Evolutionary conservation across 1,140 invertebrate species (phyloP).

Genomic region (Reticulitermes speratus): DNA sequence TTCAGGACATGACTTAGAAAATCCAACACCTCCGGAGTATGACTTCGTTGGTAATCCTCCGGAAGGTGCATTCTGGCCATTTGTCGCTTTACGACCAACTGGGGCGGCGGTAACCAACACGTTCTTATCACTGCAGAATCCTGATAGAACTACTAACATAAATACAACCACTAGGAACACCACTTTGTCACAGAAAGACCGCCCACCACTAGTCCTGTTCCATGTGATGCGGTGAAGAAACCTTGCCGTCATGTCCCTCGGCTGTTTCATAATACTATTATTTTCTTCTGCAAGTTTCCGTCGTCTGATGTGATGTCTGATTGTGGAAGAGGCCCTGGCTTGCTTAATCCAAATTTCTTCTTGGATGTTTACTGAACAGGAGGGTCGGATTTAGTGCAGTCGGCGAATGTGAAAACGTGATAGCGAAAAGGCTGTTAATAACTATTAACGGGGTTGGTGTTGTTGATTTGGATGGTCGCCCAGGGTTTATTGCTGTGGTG

Average conservation of each 20-base stretch:
- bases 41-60: not conserved
- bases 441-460: not conserved
- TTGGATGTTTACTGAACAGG: not conserved
- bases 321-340: no score
- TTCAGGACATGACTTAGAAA: slow-evolving; percentile 51
- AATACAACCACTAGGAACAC: not conserved
- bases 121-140: not conserved
- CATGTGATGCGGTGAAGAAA: not conserved
- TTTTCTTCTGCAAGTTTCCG: not conserved
- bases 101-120: not conserved
- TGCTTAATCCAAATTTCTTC: slow-evolving; percentile 1
- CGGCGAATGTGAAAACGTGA: not conserved
- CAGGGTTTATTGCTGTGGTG: not conserved
- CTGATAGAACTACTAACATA: not conserved
- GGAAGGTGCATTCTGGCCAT: not conserved
- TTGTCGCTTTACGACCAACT: not conserved
- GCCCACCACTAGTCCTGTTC: not conserved
- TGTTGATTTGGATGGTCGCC: not conserved
- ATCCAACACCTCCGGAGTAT: slow-evolving; percentile 4
- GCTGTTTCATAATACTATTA: not conserved
- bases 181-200: not conserved
- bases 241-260: not conserved
- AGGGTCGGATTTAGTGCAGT: not conserved
- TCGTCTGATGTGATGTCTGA: not conserved
- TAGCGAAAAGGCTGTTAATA: not conserved